phyloP scores from a whole-genome alignment of 2,113 vertebrate genomes.

The Benitochromis conjunctus region DNA sequence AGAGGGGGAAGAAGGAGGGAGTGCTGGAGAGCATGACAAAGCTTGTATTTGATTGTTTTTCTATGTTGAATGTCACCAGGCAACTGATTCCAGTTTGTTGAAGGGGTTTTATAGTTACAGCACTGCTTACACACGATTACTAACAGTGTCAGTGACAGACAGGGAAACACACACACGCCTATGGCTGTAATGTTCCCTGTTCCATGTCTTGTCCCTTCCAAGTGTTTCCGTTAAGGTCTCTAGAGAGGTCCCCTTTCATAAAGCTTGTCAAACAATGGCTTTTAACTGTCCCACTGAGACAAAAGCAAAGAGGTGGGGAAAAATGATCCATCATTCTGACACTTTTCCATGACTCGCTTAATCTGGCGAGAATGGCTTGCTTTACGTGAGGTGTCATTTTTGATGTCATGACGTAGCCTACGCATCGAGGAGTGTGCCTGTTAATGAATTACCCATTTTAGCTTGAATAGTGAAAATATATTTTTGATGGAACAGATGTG shows the following conservation, averaged over 20 bases:
- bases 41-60: neutral
- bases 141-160: conserved; percentile 17
- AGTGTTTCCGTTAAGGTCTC: conserved; percentile 10
- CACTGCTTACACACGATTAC: neutral
- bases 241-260: neutral
- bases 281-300: conserved; percentile 10
- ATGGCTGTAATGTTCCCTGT: neutral
- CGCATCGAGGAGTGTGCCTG: neutral
- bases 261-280: conserved; percentile 20
- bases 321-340: conserved; percentile 29
- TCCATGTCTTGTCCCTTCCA: conserved; percentile 9
- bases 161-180: neutral
- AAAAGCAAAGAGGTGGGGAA: conserved; percentile 1
- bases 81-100: neutral
- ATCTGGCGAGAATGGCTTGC: neutral
- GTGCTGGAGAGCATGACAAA: neutral
- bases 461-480: neutral
- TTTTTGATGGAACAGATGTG: neutral
- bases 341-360: neutral
- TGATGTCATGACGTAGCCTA: neutral
- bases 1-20: neutral
- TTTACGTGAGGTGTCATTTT: neutral
- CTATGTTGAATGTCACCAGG: neutral
- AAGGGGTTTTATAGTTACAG: neutral
- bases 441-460: neutral